Evolutionary conservation across 2,888 invertebrate genomes (phyloP).

Genomic region (Xestia rhomboidea): DNA sequence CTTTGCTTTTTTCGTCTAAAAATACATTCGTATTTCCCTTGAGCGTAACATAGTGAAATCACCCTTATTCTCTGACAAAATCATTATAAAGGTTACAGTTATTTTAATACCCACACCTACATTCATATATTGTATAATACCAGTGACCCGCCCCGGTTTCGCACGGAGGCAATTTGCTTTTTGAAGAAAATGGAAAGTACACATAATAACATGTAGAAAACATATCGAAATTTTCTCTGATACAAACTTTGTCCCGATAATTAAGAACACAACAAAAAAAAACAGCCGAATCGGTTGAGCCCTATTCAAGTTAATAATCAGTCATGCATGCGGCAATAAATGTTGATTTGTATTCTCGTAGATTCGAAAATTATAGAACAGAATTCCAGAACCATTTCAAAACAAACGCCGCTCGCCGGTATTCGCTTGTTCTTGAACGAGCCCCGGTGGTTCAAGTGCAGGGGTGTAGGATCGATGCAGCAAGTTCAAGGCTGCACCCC

Average conservation of each 20-base stretch:
- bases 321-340: not conserved
- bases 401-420: not conserved
- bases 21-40: not conserved
- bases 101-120: not conserved
- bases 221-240: not conserved
- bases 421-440: constrained; percentile 32
- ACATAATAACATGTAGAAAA: not conserved
- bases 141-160: not conserved
- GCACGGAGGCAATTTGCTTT: not conserved
- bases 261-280: not conserved
- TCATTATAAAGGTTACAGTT: not conserved
- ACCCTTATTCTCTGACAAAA: not conserved
- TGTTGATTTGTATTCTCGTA: not conserved
- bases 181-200: not conserved
- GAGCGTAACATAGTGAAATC: not conserved
- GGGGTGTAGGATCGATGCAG: constrained; percentile 71
- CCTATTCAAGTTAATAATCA: not conserved
- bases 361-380: not conserved
- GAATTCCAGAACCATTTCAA: not conserved
- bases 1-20: not conserved
- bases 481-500: constrained; percentile 72
- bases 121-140: not conserved
- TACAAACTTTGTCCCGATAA: not conserved
- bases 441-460: constrained; percentile 69
- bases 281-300: not conserved